These are phyloP conservation scores for Acanthococcus lagerstroemiae DNA, from an alignment of 2,888 invertebrate species.

Conservation along the genomic window DNA sequence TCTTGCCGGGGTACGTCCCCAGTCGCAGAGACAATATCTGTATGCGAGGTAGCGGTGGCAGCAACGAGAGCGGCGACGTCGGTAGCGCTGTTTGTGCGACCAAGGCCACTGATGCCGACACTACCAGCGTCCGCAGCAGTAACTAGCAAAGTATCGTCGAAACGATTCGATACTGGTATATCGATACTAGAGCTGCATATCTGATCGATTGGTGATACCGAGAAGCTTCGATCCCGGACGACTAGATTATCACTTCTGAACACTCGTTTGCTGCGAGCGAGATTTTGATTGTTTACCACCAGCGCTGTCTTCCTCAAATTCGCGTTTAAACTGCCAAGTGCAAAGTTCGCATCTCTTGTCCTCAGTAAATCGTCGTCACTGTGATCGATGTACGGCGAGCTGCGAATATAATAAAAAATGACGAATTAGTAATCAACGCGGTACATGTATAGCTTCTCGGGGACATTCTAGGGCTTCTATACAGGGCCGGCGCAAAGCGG, in stretches of 20 bases:
- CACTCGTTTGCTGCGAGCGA: slow-evolving; percentile 17
- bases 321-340: too few relatives aligned
- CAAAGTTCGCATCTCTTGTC: neutral
- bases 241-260: slow-evolving; percentile 26
- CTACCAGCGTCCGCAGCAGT: too few relatives aligned
- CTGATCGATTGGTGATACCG: slow-evolving; percentile 2
- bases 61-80: neutral
- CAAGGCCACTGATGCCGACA: too few relatives aligned
- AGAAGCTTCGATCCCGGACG: neutral
- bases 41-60: neutral
- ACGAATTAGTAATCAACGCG: neutral
- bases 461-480: too few relatives aligned
- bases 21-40: neutral
- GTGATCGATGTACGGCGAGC: slow-evolving; percentile 19
- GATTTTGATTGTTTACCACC: neutral
- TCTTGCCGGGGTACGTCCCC: neutral
- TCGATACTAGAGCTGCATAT: slow-evolving; percentile 16
- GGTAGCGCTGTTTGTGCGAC: slow-evolving; percentile 5
- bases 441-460: too few relatives aligned
- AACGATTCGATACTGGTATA: too few relatives aligned
- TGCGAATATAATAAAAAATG: neutral
- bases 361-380: neutral
- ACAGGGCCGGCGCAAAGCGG: too few relatives aligned
- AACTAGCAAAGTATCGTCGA: too few relatives aligned
- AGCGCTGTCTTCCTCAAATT: slow-evolving; percentile 9